Conservation (phyloP, 1,140 invertebrate species). For the Sitobion miscanthi region DNA sequence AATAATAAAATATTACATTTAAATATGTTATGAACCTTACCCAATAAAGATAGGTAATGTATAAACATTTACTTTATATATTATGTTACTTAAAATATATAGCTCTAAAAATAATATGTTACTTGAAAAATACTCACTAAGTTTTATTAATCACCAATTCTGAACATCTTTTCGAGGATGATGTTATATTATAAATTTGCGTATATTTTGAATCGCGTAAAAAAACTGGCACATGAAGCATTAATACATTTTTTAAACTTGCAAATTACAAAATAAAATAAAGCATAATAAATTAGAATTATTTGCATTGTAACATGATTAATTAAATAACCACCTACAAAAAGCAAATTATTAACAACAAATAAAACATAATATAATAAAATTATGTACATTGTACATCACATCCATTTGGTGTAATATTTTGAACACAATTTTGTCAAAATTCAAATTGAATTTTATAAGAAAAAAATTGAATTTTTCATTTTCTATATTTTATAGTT, state of each 20-base stretch:
- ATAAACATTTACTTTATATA: not conserved
- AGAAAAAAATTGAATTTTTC: too few relatives aligned
- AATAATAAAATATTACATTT: conserved; percentile 23
- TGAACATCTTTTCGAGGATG: not conserved
- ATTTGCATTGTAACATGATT: conserved; percentile 6
- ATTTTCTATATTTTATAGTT: too few relatives aligned
- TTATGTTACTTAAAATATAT: not conserved
- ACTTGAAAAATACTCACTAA: conserved; percentile 18
- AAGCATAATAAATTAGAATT: not conserved
- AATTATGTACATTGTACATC: not conserved
- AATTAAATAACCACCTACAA: not conserved
- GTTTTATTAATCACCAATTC: not conserved
- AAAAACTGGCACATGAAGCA: conserved; percentile 38
- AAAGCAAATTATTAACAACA: conserved; percentile 29
- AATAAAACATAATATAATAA: not conserved
- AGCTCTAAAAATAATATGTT: not conserved
- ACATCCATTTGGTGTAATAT: not conserved
- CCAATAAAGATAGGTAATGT: not conserved
- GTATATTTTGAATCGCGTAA: not conserved
- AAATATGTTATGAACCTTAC: not conserved
- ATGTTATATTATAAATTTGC: not conserved
- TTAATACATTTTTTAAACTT: conserved; percentile 5
- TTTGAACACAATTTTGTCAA: not conserved
- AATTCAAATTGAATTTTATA: too few relatives aligned
- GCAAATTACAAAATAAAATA: not conserved